Conservation (phyloP, 2,113 vertebrate species). For the Felis chaus region DNA sequence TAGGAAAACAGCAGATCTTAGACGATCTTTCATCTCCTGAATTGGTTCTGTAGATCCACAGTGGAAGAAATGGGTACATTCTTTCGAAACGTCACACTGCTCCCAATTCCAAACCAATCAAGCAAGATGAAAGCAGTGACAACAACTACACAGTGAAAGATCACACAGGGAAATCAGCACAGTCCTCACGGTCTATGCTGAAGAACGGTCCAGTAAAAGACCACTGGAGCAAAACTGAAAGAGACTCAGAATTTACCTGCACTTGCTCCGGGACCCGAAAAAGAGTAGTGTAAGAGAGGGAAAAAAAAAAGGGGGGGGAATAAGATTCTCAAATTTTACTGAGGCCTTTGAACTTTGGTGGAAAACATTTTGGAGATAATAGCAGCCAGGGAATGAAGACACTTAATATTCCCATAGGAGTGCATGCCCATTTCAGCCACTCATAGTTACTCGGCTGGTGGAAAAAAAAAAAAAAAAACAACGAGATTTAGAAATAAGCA, state of each 20-base stretch:
- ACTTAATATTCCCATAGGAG: not conserved
- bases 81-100: not conserved
- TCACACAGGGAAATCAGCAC: not conserved
- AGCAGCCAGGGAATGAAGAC: not conserved
- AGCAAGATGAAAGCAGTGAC: not conserved
- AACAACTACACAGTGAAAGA: not conserved
- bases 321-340: not conserved
- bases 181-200: not conserved
- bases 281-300: not conserved
- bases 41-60: not conserved
- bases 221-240: not conserved
- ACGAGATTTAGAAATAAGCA: not conserved
- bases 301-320: not conserved
- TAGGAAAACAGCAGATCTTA: not conserved
- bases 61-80: not conserved
- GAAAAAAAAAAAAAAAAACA: not conserved
- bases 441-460: not conserved
- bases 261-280: not conserved
- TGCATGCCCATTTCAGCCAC: not conserved
- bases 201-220: not conserved
- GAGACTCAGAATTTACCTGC: not conserved
- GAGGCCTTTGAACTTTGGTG: not conserved
- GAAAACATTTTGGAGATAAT: not conserved
- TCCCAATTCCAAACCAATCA: not conserved
- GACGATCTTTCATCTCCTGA: not conserved